These are phyloP conservation scores for Lymantria monacha DNA, from an alignment of 2,888 invertebrate species.

Conservation along the genomic window DNA sequence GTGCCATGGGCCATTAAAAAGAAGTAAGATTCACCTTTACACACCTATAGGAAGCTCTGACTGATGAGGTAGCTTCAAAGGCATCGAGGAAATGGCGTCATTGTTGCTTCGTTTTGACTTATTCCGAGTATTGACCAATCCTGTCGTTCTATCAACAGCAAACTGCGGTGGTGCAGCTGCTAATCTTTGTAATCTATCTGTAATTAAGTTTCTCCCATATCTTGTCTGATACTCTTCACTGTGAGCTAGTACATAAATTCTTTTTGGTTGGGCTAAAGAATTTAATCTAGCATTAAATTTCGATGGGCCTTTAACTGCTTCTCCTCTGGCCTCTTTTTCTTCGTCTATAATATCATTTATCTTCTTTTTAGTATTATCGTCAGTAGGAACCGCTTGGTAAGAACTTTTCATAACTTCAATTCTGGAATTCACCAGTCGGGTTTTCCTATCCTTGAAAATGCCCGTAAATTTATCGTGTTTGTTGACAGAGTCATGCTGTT, in stretches of 20 bases:
- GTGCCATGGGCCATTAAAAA: slow-evolving; percentile 5
- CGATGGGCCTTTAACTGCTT: slow-evolving; percentile 70
- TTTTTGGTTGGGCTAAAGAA: slow-evolving; percentile 68
- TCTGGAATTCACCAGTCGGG: slow-evolving; percentile 7
- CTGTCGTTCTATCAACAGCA: slow-evolving; percentile 25
- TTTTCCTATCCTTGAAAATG: slow-evolving; percentile 29
- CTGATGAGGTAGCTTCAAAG: slow-evolving; percentile 34
- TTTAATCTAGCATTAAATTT: slow-evolving; percentile 57
- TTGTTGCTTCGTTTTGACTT: slow-evolving; percentile 29
- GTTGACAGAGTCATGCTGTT: slow-evolving; percentile 37
- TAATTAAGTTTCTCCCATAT: slow-evolving; percentile 47
- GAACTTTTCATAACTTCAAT: slow-evolving; percentile 28
- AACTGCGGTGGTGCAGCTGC: slow-evolving; percentile 25
- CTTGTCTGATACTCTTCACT: slow-evolving; percentile 55
- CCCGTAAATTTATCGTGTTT: slow-evolving; percentile 19
- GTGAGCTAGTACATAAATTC: slow-evolving; percentile 57
- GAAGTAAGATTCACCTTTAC: slow-evolving; percentile 69
- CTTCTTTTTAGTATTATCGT: slow-evolving; percentile 47
- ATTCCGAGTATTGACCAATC: slow-evolving; percentile 20
- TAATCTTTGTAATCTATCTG: slow-evolving; percentile 49
- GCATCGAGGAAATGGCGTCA: slow-evolving; percentile 24
- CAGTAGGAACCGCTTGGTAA: slow-evolving; percentile 23
- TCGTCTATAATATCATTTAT: slow-evolving; percentile 64
- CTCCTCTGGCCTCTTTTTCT: slow-evolving; percentile 68
- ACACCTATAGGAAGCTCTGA: slow-evolving; percentile 59